phyloP scores from a whole-genome alignment of 30 jellyfish, hydroid and myxozoan species.

The Turritopsis dohrnii region DNA sequence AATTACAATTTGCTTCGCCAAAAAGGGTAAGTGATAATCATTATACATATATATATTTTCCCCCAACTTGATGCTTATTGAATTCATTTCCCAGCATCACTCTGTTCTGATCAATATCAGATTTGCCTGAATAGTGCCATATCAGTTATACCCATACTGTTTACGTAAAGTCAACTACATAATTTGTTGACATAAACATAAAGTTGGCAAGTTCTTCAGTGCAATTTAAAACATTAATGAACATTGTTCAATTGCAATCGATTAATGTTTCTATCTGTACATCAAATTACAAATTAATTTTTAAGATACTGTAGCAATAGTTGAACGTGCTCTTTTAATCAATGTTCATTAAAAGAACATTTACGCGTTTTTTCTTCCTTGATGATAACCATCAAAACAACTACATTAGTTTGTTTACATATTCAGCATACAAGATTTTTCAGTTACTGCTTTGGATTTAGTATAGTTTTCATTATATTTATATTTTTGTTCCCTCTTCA shows the following conservation, averaged over 20 bases:
- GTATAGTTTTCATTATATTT: no score
- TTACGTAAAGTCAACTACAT: background rate
- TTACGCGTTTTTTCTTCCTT: no score
- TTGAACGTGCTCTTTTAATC: background rate
- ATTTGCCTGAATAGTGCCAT: no score
- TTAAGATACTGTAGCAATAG: background rate
- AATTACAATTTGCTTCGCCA: constrained; percentile 5
- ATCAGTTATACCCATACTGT: no score
- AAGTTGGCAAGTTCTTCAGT: background rate
- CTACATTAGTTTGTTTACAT: no score
- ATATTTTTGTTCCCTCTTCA: no score
- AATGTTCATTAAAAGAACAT: no score
- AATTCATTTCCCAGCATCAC: background rate
- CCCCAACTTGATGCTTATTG: no score
- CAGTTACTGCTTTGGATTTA: no score
- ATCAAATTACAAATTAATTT: background rate
- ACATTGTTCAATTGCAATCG: background rate
- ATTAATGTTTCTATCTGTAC: background rate
- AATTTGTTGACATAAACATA: background rate
- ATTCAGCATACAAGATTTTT: no score
- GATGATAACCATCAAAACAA: background rate
- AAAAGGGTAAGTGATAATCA: constrained; percentile 20
- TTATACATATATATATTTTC: background rate
- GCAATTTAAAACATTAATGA: background rate
- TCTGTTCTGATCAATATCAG: no score